Conservation (phyloP, 2,888 invertebrate genomes). For the Exocentrus adspersus region DNA sequence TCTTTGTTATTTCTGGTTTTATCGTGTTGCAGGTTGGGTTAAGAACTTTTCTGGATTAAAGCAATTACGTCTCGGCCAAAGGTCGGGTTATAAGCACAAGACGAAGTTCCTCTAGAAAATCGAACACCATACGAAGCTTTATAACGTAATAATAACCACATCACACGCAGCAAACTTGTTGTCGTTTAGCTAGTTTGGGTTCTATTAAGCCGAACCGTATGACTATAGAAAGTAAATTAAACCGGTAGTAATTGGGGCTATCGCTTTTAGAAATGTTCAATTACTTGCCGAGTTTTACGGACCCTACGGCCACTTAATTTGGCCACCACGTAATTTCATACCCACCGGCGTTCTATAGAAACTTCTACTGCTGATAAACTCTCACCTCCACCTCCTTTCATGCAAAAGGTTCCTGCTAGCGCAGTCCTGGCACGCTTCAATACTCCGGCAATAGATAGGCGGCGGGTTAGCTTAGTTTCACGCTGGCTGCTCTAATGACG, state of each 20-base stretch:
- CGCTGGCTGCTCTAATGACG: slow-evolving; percentile 31
- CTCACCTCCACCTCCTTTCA: slow-evolving; percentile 25
- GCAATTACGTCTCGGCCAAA: no score
- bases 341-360: slow-evolving; percentile 28
- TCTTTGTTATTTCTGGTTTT: no score
- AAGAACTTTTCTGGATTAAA: no score
- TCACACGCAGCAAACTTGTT: slow-evolving; percentile 21
- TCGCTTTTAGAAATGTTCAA: slow-evolving; percentile 36
- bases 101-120: no score
- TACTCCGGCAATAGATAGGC: slow-evolving; percentile 26
- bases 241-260: slow-evolving; percentile 16
- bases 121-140: slow-evolving; percentile 23
- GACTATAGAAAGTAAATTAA: slow-evolving; percentile 36
- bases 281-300: slow-evolving; percentile 38
- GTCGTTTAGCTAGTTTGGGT: slow-evolving; percentile 17
- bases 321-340: slow-evolving; percentile 40
- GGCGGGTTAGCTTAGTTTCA: slow-evolving; percentile 28
- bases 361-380: slow-evolving; percentile 24
- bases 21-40: no score
- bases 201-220: slow-evolving; percentile 16
- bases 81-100: no score
- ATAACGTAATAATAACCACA: slow-evolving; percentile 36
- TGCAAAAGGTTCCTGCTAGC: slow-evolving; percentile 27
- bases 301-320: slow-evolving; percentile 33
- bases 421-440: slow-evolving; percentile 23